Percentiles rank a stretch among this genome's conserved stretches.
These are phyloP conservation scores for Centropyge bicolor DNA, from an alignment of 2,797 vertebrate species.

Conservation along the genomic window DNA sequence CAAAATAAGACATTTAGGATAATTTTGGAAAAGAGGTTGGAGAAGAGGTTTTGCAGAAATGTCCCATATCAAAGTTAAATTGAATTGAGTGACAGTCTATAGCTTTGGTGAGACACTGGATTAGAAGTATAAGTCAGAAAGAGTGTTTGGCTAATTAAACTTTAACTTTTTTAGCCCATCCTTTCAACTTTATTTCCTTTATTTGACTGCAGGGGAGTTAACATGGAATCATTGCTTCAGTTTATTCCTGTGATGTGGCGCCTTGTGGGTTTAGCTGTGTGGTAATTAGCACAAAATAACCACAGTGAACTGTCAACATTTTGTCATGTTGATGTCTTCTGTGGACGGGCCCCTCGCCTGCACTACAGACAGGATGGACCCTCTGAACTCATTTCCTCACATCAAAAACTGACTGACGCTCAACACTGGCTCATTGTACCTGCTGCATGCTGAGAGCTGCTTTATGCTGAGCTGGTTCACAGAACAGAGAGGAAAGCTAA, in stretches of 20 bases:
- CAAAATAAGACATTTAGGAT: not conserved
- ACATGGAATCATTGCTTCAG: not conserved
- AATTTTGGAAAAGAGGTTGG: not conserved
- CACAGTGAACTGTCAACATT: not conserved
- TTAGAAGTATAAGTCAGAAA: no score
- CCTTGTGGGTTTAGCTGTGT: not conserved
- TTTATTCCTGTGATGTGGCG: not conserved
- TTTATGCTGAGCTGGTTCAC: constrained; percentile 11
- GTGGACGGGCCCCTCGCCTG: constrained; percentile 6
- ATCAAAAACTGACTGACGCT: constrained; percentile 36
- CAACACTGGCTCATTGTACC: constrained; percentile 43
- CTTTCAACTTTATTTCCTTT: not conserved
- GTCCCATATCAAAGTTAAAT: not conserved
- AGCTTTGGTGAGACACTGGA: not conserved
- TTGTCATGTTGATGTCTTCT: not conserved
- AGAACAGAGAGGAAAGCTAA: not conserved
- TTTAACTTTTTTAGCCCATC: not conserved
- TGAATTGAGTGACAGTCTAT: not conserved
- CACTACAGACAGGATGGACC: constrained; percentile 42
- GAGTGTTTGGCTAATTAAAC: not conserved
- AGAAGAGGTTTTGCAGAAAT: no score
- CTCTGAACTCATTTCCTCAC: constrained; percentile 50
- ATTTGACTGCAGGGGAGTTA: constrained; percentile 7
- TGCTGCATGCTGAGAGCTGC: constrained; percentile 26
- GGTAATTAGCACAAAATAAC: not conserved